A percentile compares a stretch with the other conserved stretches of the same genome.
Evolutionary conservation across 2,113 vertebrate genomes (phyloP).

Genomic region (Megaceryle torquata): DNA sequence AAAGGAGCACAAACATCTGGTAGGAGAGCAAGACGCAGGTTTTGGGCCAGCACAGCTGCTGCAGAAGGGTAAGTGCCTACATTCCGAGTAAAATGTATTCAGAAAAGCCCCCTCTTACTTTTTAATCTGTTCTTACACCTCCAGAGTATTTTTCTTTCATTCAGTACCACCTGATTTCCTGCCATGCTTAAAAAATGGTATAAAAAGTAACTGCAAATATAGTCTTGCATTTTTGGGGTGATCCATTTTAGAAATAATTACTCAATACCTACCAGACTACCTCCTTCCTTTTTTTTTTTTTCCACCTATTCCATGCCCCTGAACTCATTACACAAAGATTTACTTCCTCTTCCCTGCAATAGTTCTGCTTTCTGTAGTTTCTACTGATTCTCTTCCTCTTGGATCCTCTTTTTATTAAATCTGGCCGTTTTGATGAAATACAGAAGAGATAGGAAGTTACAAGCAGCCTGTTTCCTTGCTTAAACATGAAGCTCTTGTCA

Average conservation of each 20-base stretch:
- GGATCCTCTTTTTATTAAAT: background rate
- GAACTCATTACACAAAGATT: background rate
- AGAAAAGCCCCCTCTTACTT: background rate
- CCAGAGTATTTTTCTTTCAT: background rate
- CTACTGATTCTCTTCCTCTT: background rate
- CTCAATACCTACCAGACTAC: background rate
- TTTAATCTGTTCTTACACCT: background rate
- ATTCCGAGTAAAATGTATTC: background rate
- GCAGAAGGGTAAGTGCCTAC: background rate
- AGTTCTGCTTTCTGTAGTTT: background rate
- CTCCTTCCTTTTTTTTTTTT: background rate
- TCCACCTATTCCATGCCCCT: background rate
- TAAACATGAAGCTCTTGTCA: background rate
- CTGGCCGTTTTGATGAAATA: background rate
- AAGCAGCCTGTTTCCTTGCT: background rate
- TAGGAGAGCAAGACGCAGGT: background rate
- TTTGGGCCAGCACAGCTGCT: background rate
- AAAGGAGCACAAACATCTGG: background rate
- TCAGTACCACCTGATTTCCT: background rate
- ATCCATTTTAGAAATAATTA: background rate
- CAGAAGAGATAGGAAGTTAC: background rate
- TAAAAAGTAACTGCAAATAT: background rate
- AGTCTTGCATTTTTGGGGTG: background rate
- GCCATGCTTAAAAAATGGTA: background rate
- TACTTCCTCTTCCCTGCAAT: background rate